Base-by-base conservation (phyloP, 2,888 invertebrate genomes). In the Electrophaes corylata region DNA sequence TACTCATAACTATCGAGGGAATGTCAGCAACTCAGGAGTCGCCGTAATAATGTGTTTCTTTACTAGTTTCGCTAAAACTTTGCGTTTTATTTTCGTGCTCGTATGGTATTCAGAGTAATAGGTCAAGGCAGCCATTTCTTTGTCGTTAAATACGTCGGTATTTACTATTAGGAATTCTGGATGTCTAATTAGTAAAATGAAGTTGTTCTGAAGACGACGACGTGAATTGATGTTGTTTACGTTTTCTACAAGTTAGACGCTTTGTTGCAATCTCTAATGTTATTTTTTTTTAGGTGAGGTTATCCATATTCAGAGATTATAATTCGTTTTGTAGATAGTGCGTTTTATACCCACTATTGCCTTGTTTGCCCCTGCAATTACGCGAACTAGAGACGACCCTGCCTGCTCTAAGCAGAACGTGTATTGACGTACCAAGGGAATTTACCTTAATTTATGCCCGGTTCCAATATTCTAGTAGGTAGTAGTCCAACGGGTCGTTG, bases 51-150 rank as follows among this genome's bases (percentile, higher is more conserved):
- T 57, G 51, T 43, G 59, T 64, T 49, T 37, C 47, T 59, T 57
- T 40, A 60, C 60, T 60, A 59, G 51, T 54, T 60, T 49, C 39
- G 35, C 41, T 53, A 35, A 16, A 61, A 45, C 33, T 16, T 20
- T 47, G 26, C 37, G 49, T 39, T 46, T 50, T 54, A 56, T 51
- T 62, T 59, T 65, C 60, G 59, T 50, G 55, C 57, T 35, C 55
- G 55, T 31, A 35, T 31, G 41, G 29, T 59, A 62, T 64, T 49
- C 62, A 64, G 65, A 55, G 44, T 63, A 64, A 59, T 70, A 62
- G 64, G 69, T 65, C 69, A 70, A 70, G 69, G 69, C 55, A 47
- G 47, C 19, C 56, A 60, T 64, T 62, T 58, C 39, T 54, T 53
- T 54, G 58, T 59, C 29, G 57, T 52, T 43, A 23, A 55, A 43